Base-by-base conservation (phyloP, 2,888 invertebrate genomes). In the Conus canariensis region DNA sequence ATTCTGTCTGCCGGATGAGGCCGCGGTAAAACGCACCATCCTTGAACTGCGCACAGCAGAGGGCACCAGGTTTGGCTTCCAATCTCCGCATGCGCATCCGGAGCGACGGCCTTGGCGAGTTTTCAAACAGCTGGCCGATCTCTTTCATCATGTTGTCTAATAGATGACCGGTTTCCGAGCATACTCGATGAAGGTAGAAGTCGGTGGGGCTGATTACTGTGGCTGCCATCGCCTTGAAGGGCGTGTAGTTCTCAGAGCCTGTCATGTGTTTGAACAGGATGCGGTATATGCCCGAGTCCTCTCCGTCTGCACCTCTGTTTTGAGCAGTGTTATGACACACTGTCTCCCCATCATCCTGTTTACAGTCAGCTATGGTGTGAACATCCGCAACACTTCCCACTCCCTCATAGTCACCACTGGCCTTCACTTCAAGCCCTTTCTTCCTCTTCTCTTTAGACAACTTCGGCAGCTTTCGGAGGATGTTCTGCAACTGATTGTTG, bases 11-110 rank as follows among this genome's bases (percentile, higher is more conserved):
- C 25, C 91, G 56, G 8, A 93, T 89, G 56, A 91, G 45, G 4
- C 97, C 97, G 93, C 98, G 97, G 96, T 98, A 98, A 98, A 98
- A 98, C 30, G 12, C 14, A 56, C 97, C 97, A 96, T 99, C 98
- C 95, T 97, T 97, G 19, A 98, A 98, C 94, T 98, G 97, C 0
- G 98, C 98, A 83, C 98, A 98, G 56, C 98, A 98, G 92, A 98
- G 25, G 14, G 7, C 59, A 0, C 89, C 89, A 14, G 58, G n/a
- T 45, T 85, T 70, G 60, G 83, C 85, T 10, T 85, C 85, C 30
- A 89, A n/a, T 5, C 10, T 70, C 14, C 30, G n/a, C 30, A 74
- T 89, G 30, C 56, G 85, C 9, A 22, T 10, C 19, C 67, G 6
- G 59, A 89, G 59, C 14, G 83, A 22, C 7, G 58, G 67, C 6